These are phyloP conservation scores for Gymnothorax javanicus DNA, from an alignment of 2,797 vertebrate species.

Conservation along the genomic window DNA sequence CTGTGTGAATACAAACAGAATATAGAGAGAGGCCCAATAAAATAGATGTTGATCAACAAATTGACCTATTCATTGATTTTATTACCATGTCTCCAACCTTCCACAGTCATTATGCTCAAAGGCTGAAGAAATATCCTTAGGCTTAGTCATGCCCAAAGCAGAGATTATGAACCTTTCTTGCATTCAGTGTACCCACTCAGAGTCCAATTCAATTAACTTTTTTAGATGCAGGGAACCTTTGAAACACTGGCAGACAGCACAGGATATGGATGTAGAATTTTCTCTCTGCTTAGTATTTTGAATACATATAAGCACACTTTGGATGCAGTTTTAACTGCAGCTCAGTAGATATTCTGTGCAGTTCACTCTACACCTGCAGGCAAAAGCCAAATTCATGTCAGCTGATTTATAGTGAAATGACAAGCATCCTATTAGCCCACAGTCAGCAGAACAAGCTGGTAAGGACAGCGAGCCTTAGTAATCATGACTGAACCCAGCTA, in stretches of 20 bases:
- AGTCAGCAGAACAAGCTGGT: conserved; percentile 22
- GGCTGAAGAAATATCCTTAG: conserved; percentile 25
- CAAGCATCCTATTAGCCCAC: background rate
- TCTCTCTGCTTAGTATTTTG: conserved; percentile 3
- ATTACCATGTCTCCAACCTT: background rate
- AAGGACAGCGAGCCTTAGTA: conserved; percentile 24
- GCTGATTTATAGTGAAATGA: conserved; percentile 24
- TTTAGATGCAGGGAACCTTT: conserved; percentile 49
- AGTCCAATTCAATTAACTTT: conserved; percentile 50
- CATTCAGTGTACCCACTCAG: conserved; percentile 38
- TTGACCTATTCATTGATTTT: background rate
- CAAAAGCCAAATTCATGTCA: conserved; percentile 18
- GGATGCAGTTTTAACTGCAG: conserved; percentile 34
- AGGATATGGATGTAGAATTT: conserved; percentile 38
- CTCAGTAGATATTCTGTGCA: conserved; percentile 3
- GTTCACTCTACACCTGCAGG: conserved; percentile 28
- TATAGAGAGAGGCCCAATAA: background rate
- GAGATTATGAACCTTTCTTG: conserved; percentile 35
- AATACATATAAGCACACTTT: conserved; percentile 30
- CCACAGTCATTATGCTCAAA: conserved; percentile 21
- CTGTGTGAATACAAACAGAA: background rate
- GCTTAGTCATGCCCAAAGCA: conserved; percentile 23
- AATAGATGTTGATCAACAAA: background rate
- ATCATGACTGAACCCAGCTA: conserved; percentile 36
- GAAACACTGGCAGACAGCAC: conserved; percentile 39